Percentiles rank a stretch among this genome's conserved stretches.
phyloP scores from a whole-genome alignment of 2,888 invertebrate species.

The Caenorhabditis sp. region DNA sequence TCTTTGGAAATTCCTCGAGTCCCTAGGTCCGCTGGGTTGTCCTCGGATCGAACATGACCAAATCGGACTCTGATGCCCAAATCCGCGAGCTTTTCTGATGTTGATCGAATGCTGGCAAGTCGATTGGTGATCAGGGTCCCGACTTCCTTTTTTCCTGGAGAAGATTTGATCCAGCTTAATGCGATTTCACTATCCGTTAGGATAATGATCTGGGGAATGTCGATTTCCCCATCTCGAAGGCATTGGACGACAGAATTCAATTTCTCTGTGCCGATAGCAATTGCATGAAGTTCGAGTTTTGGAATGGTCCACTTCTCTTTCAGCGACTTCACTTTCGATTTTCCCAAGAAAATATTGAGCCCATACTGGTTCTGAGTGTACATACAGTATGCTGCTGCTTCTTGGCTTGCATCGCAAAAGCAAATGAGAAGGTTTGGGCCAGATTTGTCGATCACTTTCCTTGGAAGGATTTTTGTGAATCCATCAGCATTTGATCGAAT shows the following conservation, averaged over 20 bases:
- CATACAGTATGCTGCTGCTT: slow-evolving; percentile 16
- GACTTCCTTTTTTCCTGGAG: background rate
- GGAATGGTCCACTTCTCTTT: slow-evolving; percentile 54
- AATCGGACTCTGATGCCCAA: no score
- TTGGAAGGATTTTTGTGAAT: background rate
- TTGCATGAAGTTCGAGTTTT: slow-evolving; percentile 48
- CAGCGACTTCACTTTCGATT: slow-evolving; percentile 25
- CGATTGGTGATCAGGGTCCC: background rate
- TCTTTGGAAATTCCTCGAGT: slow-evolving; percentile 76
- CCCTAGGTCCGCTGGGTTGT: slow-evolving; percentile 80
- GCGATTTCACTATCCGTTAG: slow-evolving; percentile 53
- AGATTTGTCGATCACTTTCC: background rate
- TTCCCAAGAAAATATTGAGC: background rate
- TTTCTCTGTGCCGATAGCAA: slow-evolving; percentile 26
- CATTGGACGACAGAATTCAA: background rate
- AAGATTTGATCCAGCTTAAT: slow-evolving; percentile 49
- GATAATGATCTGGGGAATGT: background rate
- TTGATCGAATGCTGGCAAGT: background rate
- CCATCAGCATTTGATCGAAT: background rate
- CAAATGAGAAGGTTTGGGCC: background rate
- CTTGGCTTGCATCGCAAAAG: slow-evolving; percentile 36
- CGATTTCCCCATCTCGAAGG: background rate
- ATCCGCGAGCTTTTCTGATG: background rate
- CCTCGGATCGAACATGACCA: slow-evolving; percentile 69
- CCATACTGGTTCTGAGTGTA: slow-evolving; percentile 2